Evolutionary conservation across 2,797 vertebrate species (phyloP).

Genomic region (Eulemur coronatus): DNA sequence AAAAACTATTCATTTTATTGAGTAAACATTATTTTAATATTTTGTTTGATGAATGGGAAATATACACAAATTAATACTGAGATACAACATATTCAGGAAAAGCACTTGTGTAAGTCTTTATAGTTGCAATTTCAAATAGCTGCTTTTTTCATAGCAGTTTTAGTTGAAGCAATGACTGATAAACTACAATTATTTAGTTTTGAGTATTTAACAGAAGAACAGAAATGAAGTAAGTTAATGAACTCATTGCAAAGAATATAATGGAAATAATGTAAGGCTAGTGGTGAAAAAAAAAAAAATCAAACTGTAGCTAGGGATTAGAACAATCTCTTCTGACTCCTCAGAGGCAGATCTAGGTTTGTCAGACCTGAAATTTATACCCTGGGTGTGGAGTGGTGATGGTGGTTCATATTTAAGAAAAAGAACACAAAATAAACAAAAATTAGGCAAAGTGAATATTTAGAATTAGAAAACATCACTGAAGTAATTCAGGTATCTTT

Average conservation of each 20-base stretch:
- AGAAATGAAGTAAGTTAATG: neutral
- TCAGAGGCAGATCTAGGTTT: neutral
- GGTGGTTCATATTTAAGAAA: neutral
- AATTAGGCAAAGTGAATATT: neutral
- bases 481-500: neutral
- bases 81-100: neutral
- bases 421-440: slow-evolving; percentile 1
- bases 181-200: neutral
- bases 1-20: neutral
- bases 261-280: neutral
- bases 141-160: neutral
- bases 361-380: neutral
- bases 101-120: neutral
- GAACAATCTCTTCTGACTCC: neutral
- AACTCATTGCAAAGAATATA: neutral
- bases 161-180: neutral
- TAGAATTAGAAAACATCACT: neutral
- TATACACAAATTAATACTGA: neutral
- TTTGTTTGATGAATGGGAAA: neutral
- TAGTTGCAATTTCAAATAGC: neutral
- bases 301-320: neutral
- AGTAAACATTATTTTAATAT: neutral
- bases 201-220: neutral
- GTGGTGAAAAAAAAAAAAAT: neutral
- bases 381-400: neutral